phyloP scores from a whole-genome alignment of 2,113 vertebrate genomes.

The Plectropomus leopardus region DNA sequence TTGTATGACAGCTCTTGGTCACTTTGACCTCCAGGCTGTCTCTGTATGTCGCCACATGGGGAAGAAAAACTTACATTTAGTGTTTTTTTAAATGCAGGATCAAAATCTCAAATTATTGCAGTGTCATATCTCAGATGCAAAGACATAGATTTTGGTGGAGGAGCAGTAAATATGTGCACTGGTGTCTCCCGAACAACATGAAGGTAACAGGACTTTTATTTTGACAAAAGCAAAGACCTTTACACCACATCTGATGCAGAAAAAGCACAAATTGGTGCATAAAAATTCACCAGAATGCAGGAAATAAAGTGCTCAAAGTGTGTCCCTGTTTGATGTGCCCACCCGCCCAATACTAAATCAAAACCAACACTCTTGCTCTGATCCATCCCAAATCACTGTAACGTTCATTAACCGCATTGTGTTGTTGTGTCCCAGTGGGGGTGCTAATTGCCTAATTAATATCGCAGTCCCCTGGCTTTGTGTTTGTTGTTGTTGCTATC shows the following conservation, averaged over 20 bases:
- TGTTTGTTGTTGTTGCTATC: conserved; percentile 53
- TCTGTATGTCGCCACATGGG: background rate
- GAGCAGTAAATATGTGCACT: no score
- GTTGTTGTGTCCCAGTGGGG: background rate
- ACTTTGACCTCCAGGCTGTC: conserved; percentile 48
- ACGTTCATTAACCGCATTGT: background rate
- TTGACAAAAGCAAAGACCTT: no score
- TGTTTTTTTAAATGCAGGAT: background rate
- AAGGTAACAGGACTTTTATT: no score
- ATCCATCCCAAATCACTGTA: background rate
- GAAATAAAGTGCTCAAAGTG: no score
- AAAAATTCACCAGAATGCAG: no score
- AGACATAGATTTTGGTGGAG: no score
- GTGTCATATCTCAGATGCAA: background rate
- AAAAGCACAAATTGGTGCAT: no score
- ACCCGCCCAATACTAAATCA: no score
- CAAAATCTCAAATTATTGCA: background rate
- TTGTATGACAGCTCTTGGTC: conserved; percentile 49
- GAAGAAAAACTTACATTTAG: background rate
- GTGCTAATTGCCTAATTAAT: background rate
- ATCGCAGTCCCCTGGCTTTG: conserved; percentile 1
- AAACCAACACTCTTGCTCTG: no score
- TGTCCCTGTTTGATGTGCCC: no score
- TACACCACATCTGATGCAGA: no score
- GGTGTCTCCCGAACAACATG: no score